These are phyloP conservation scores for Uloborus plumipes DNA, from an alignment of 2,888 invertebrate species.

Conservation along the genomic window DNA sequence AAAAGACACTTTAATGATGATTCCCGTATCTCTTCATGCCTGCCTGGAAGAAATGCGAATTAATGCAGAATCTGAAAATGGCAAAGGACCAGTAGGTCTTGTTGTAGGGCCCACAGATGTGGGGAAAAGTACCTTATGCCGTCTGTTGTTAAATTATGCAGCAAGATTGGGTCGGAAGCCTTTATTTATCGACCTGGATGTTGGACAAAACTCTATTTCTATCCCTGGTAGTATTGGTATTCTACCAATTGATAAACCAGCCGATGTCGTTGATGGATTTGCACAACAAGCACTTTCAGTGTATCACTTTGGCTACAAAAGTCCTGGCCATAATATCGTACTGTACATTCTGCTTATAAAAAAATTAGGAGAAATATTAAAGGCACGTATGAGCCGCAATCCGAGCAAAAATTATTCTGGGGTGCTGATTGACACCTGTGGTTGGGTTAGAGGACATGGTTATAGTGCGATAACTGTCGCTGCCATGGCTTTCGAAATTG, in stretches of 20 bases:
- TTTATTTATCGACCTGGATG: conserved; percentile 93
- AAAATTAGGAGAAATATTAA: conserved; percentile 86
- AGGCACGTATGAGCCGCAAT: conserved; percentile 86
- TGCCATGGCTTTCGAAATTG: conserved; percentile 92
- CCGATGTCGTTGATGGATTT: conserved; percentile 94
- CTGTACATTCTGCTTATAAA: conserved; percentile 87
- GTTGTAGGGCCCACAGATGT: conserved; percentile 95
- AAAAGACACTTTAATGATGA: conserved; percentile 95
- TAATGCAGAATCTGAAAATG: conserved; percentile 80
- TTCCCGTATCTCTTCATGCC: conserved; percentile 95
- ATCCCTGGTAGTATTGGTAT: conserved; percentile 94
- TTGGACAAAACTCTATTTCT: conserved; percentile 88
- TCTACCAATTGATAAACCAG: conserved; percentile 89
- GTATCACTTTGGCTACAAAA: conserved; percentile 91
- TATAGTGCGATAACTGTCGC: conserved; percentile 89
- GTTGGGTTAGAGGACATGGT: conserved; percentile 91
- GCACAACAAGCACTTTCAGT: conserved; percentile 92
- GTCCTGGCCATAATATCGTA: conserved; percentile 82
- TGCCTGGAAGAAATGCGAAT: conserved; percentile 91
- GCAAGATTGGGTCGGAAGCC: conserved; percentile 82
- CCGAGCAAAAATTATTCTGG: conserved; percentile 81
- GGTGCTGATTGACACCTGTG: conserved; percentile 96
- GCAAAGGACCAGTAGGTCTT: conserved; percentile 85
- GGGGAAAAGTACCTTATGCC: conserved; percentile 92
- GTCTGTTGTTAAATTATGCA: conserved; percentile 93